Conservation (phyloP, 2,888 invertebrate species). For the Dryocosmus kuriphilus region DNA sequence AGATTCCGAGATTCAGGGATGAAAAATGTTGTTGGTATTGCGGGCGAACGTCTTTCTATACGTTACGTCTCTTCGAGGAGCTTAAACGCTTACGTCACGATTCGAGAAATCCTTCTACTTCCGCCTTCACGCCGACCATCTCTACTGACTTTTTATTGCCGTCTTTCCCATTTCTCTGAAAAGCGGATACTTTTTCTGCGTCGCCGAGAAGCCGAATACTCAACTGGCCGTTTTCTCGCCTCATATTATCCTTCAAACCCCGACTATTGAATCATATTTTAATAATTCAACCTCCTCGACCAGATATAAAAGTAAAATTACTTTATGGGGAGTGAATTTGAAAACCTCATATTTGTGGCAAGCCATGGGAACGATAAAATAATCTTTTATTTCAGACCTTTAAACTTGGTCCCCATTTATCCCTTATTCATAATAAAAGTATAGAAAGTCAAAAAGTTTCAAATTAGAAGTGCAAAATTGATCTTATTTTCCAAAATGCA, state of each 20-base stretch:
- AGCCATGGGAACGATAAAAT: neutral
- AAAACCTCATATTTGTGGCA: neutral
- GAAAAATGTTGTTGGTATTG: conserved; percentile 57
- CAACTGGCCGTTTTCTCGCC: conserved; percentile 10
- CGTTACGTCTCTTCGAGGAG: conserved; percentile 46
- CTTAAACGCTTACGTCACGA: conserved; percentile 57
- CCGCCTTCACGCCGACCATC: conserved; percentile 7
- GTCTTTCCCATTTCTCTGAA: conserved; percentile 11
- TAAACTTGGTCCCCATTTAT: no score
- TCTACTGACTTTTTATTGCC: conserved; percentile 28
- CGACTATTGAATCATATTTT: conserved; percentile 32
- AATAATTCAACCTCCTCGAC: conserved; percentile 12
- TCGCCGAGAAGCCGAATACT: conserved; percentile 19
- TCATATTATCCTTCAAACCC: conserved; percentile 24
- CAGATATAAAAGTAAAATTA: conserved; percentile 26
- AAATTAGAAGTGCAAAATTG: no score
- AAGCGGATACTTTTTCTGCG: conserved; percentile 16
- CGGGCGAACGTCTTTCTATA: conserved; percentile 50
- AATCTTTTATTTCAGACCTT: no score
- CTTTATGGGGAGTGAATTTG: neutral
- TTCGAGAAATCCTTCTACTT: conserved; percentile 50
- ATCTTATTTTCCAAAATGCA: no score
- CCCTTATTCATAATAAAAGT: no score
- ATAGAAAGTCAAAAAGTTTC: no score
- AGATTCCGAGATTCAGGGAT: conserved; percentile 54